phyloP scores from a whole-genome alignment of 2,888 invertebrate species.

The Chloroclysta siterata region DNA sequence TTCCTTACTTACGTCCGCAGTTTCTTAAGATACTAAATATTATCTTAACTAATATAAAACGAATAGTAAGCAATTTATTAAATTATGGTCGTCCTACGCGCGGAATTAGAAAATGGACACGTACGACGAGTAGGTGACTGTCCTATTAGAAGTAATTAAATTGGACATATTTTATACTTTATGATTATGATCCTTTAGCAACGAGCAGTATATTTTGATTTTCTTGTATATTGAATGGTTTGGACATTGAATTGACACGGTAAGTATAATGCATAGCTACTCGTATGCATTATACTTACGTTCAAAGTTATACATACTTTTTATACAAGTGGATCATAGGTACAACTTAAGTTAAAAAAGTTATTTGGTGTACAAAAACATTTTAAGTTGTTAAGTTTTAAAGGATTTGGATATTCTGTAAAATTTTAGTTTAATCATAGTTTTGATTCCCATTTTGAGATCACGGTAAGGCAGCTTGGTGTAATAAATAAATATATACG shows the following conservation, averaged over 20 bases:
- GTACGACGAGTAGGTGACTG: constrained; percentile 28
- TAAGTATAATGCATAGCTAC: not conserved
- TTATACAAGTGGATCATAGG: too few species aligned
- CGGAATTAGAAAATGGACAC: constrained; percentile 37
- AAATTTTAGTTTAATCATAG: too few species aligned
- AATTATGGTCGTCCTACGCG: constrained; percentile 41
- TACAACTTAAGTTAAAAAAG: too few species aligned
- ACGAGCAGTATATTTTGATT: constrained; percentile 17
- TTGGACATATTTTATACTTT: constrained; percentile 28
- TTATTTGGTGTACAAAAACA: too few species aligned
- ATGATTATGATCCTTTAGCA: constrained; percentile 29
- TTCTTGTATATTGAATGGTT: constrained; percentile 9
- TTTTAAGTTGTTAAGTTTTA: too few species aligned
- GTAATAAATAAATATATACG: too few species aligned
- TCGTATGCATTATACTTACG: too few species aligned
- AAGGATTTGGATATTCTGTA: too few species aligned
- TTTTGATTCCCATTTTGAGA: too few species aligned
- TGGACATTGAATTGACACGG: constrained; percentile 6
- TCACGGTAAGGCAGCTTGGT: too few species aligned
- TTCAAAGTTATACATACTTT: too few species aligned
- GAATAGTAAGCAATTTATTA: constrained; percentile 38
- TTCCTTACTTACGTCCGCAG: not conserved
- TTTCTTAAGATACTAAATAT: constrained; percentile 2
- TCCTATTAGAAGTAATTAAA: constrained; percentile 33
- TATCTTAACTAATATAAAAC: constrained; percentile 15